A percentile compares a stretch with the other conserved stretches of the same genome.
Conservation (phyloP, 2,113 vertebrate species). For the Protomyctophum bolini region DNA sequence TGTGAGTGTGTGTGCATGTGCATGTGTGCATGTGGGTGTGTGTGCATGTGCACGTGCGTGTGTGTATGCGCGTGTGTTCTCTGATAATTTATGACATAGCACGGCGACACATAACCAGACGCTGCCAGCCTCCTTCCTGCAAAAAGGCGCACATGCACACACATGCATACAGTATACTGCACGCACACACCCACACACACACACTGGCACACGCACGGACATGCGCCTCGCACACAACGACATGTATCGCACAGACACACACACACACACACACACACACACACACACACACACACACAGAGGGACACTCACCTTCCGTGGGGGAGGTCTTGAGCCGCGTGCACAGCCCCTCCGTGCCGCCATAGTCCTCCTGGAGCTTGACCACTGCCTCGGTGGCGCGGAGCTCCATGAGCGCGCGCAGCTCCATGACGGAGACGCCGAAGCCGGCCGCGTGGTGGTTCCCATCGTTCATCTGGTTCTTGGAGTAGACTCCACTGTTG, state of each 20-base stretch:
- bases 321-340: constrained; percentile 93
- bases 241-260: constrained; percentile 18
- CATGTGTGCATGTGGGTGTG: background rate
- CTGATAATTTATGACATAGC: background rate
- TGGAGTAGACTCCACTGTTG: constrained; percentile 98
- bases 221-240: constrained; percentile 13
- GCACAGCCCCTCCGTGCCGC: constrained; percentile 92
- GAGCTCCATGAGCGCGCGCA: constrained; percentile 97
- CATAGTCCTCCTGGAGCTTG: constrained; percentile 96
- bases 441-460: constrained; percentile 88
- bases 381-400: constrained; percentile 94
- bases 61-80: constrained; percentile 28
- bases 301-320: constrained; percentile 87
- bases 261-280: constrained; percentile 9
- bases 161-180: constrained; percentile 17
- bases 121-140: constrained; percentile 1
- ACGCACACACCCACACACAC: constrained; percentile 1
- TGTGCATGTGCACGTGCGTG: background rate
- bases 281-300: constrained; percentile 1
- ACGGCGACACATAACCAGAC: constrained; percentile 15
- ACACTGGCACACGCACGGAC: constrained; percentile 1
- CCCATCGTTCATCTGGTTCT: constrained; percentile 98
- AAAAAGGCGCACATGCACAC: background rate
- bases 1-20: too few species aligned
- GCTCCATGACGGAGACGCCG: constrained; percentile 91